These are phyloP conservation scores for Parthenolecanium corni DNA, from an alignment of 2,888 invertebrate genomes.

Conservation along the genomic window DNA sequence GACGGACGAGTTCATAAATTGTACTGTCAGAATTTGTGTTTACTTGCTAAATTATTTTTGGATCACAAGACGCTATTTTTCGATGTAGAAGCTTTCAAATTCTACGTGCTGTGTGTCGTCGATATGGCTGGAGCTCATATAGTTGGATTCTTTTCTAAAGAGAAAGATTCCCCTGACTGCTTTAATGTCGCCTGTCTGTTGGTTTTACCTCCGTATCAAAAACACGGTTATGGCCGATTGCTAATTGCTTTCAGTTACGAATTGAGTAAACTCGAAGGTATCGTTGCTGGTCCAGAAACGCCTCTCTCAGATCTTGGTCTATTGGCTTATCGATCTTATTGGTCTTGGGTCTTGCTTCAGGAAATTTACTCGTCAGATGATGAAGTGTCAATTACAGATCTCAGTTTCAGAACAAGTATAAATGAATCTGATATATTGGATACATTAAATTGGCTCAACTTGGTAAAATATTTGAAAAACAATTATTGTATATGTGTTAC, in stretches of 20 bases:
- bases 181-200: slow-evolving; percentile 93
- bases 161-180: slow-evolving; percentile 78
- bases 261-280: slow-evolving; percentile 78
- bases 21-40: slow-evolving; percentile 91
- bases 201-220: slow-evolving; percentile 90
- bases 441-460: slow-evolving; percentile 90
- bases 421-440: slow-evolving; percentile 91
- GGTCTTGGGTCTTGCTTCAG: slow-evolving; percentile 91
- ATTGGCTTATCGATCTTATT: slow-evolving; percentile 90
- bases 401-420: slow-evolving; percentile 74
- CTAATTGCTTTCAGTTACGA: slow-evolving; percentile 97
- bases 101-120: slow-evolving; percentile 89
- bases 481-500: slow-evolving; percentile 97
- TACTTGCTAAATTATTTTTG: slow-evolving; percentile 88
- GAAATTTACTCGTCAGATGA: slow-evolving; percentile 73
- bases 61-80: slow-evolving; percentile 97
- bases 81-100: slow-evolving; percentile 93
- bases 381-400: slow-evolving; percentile 82
- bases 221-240: slow-evolving; percentile 93
- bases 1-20: slow-evolving; percentile 92
- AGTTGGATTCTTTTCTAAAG: slow-evolving; percentile 94
- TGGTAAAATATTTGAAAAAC: slow-evolving; percentile 99
- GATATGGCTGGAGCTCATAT: slow-evolving; percentile 88
- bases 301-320: slow-evolving; percentile 93
- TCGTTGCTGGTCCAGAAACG: slow-evolving; percentile 95